phyloP scores from a whole-genome alignment of 2,797 vertebrate species.

The Mallotus villosus region DNA sequence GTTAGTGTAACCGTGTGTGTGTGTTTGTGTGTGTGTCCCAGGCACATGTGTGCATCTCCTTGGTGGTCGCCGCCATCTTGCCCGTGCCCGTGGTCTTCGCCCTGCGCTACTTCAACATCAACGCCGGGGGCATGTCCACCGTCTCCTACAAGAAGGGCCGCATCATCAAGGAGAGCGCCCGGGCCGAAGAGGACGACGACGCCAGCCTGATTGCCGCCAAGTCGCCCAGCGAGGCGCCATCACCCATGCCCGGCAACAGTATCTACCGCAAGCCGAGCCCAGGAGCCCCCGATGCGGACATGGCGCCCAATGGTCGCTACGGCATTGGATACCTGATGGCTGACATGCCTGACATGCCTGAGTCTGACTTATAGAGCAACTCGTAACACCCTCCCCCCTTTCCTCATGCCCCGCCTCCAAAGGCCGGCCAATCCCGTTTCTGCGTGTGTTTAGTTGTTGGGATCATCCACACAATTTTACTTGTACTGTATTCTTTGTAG shows the following conservation, averaged over 20 bases:
- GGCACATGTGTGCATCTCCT: slow-evolving; percentile 88
- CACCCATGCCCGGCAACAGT: slow-evolving; percentile 86
- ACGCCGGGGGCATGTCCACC: slow-evolving; percentile 75
- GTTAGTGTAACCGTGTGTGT: not conserved
- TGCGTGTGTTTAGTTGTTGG: slow-evolving; percentile 55
- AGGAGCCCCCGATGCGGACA: slow-evolving; percentile 73
- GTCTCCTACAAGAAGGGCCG: slow-evolving; percentile 93
- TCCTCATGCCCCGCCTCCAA: not conserved
- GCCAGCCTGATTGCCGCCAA: slow-evolving; percentile 89
- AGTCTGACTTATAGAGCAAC: slow-evolving; percentile 88
- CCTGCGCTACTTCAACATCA: slow-evolving; percentile 85
- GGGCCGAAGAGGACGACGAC: slow-evolving; percentile 81
- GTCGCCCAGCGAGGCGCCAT: slow-evolving; percentile 85
- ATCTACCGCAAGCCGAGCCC: slow-evolving; percentile 89
- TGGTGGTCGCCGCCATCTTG: slow-evolving; percentile 86
- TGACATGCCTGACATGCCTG: slow-evolving; percentile 90
- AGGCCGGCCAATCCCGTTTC: slow-evolving; percentile 31
- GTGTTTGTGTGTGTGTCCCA: slow-evolving; percentile 39
- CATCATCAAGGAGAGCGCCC: slow-evolving; percentile 86
- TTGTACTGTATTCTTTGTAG: slow-evolving; percentile 71
- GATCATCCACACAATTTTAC: slow-evolving; percentile 60
- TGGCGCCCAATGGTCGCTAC: slow-evolving; percentile 89
- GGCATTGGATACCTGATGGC: slow-evolving; percentile 94
- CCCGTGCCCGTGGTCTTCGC: slow-evolving; percentile 87
- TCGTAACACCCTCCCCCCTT: slow-evolving; percentile 5